Percentiles rank a stretch among this genome's conserved stretches.
Evolutionary conservation across 53 echinoderm and acorn worm genomes (phyloP).

Genomic region (Actinopyga echinites): DNA sequence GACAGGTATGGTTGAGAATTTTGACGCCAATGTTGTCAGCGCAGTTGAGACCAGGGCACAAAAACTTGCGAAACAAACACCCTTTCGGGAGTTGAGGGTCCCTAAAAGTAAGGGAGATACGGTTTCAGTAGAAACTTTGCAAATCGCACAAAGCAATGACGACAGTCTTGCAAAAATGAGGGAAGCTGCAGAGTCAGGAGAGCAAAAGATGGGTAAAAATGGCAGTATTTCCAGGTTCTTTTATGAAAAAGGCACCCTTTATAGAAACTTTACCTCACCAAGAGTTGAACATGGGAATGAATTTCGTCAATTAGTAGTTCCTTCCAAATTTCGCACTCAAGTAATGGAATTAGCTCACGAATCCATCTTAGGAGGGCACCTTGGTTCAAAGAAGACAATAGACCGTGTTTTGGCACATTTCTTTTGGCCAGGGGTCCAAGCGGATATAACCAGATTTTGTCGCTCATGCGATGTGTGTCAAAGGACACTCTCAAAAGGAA

Average conservation of each 20-base stretch:
- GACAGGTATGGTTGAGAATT: not conserved
- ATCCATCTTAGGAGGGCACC: conserved; percentile 41
- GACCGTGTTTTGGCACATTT: conserved; percentile 38
- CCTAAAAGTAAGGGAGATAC: not conserved
- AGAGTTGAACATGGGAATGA: conserved; percentile 43
- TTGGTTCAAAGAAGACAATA: conserved; percentile 34
- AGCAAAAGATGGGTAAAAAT: conserved; percentile 28
- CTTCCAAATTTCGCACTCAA: conserved; percentile 13
- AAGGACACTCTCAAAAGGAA: conserved; percentile 46
- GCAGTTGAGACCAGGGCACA: conserved; percentile 39
- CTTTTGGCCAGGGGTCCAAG: conserved; percentile 46
- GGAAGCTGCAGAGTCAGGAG: conserved; percentile 19
- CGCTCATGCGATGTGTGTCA: conserved; percentile 51
- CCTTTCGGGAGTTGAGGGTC: conserved; percentile 17
- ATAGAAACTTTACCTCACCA: conserved; percentile 32
- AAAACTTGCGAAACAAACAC: not conserved
- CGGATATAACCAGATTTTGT: conserved; percentile 45
- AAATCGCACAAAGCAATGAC: conserved; percentile 24
- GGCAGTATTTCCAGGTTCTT: conserved; percentile 13
- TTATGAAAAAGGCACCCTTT: not conserved
- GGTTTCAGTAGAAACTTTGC: not conserved
- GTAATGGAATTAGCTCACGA: conserved; percentile 53
- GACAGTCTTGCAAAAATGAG: not conserved
- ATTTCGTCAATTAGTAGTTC: conserved; percentile 42
- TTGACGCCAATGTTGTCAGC: not conserved